Evolutionary conservation across 2,113 vertebrate genomes (phyloP).

Genomic region (Poicephalus meyeri): DNA sequence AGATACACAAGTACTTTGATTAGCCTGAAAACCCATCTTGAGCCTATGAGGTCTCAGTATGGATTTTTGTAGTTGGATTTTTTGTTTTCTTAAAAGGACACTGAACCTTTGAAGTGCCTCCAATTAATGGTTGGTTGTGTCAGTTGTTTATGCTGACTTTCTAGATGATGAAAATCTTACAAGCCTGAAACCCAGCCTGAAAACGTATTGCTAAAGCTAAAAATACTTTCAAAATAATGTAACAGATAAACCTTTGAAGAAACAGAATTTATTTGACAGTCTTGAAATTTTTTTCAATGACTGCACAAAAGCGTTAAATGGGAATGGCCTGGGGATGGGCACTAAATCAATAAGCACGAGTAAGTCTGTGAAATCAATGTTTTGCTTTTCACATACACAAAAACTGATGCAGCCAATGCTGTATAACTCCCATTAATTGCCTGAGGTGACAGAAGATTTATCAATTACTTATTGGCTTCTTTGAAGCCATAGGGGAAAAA

Average conservation of each 20-base stretch:
- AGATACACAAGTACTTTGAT: slow-evolving; percentile 8
- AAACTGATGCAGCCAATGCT: slow-evolving; percentile 70
- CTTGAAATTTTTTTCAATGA: slow-evolving; percentile 63
- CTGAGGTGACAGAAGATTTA: slow-evolving; percentile 74
- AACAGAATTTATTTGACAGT: slow-evolving; percentile 73
- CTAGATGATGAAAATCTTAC: slow-evolving; percentile 14
- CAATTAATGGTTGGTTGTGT: neutral
- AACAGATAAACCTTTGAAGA: slow-evolving; percentile 68
- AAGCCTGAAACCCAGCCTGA: slow-evolving; percentile 29
- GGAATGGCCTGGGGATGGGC: slow-evolving; percentile 71
- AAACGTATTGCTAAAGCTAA: slow-evolving; percentile 43
- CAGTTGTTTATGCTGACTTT: slow-evolving; percentile 36
- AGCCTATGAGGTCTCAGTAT: neutral
- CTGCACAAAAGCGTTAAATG: slow-evolving; percentile 73
- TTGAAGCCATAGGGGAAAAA: slow-evolving; percentile 21
- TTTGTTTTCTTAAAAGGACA: neutral
- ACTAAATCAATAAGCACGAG: slow-evolving; percentile 73
- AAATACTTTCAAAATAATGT: slow-evolving; percentile 59
- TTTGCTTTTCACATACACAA: slow-evolving; percentile 74
- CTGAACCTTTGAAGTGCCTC: neutral
- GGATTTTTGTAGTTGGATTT: neutral
- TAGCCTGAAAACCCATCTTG: neutral
- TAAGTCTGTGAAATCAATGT: slow-evolving; percentile 77
- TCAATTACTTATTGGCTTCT: slow-evolving; percentile 78
- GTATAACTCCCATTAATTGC: slow-evolving; percentile 77